phyloP scores from a whole-genome alignment of 2,113 vertebrate species.

The Grammomys surdaster region DNA sequence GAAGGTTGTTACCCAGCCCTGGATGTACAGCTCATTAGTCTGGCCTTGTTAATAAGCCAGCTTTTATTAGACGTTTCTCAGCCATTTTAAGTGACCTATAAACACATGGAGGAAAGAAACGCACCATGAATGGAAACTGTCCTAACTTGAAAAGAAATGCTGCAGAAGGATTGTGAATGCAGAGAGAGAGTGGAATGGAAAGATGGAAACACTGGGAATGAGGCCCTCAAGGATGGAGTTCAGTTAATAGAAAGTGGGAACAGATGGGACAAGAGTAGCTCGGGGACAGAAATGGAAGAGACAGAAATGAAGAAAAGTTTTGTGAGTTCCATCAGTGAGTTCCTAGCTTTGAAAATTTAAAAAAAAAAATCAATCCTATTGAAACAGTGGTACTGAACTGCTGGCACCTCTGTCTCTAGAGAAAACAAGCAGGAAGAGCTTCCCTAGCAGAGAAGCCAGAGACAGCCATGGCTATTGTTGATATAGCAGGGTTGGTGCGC shows the following conservation, averaged over 20 bases:
- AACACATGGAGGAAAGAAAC: background rate
- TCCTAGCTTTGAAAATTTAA: background rate
- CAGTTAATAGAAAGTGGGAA: background rate
- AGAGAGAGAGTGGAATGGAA: background rate
- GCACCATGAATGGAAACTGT: background rate
- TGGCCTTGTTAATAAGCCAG: background rate
- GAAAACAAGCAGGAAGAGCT: background rate
- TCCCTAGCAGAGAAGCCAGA: background rate
- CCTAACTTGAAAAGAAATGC: background rate
- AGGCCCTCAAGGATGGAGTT: background rate
- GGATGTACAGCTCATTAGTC: background rate
- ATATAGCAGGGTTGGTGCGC: background rate
- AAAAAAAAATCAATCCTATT: background rate
- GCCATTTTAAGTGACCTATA: background rate
- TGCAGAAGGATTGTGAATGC: background rate
- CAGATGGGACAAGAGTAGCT: background rate
- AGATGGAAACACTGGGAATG: background rate
- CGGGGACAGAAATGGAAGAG: background rate
- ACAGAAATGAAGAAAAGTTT: background rate
- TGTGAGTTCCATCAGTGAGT: background rate
- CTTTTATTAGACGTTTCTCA: background rate
- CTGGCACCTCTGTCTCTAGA: background rate
- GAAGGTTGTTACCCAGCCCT: background rate
- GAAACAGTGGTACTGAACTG: background rate
- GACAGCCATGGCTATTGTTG: background rate